Evolutionary conservation across 2,888 invertebrate genomes (phyloP).

Genomic region (Dicyrtomina minuta): DNA sequence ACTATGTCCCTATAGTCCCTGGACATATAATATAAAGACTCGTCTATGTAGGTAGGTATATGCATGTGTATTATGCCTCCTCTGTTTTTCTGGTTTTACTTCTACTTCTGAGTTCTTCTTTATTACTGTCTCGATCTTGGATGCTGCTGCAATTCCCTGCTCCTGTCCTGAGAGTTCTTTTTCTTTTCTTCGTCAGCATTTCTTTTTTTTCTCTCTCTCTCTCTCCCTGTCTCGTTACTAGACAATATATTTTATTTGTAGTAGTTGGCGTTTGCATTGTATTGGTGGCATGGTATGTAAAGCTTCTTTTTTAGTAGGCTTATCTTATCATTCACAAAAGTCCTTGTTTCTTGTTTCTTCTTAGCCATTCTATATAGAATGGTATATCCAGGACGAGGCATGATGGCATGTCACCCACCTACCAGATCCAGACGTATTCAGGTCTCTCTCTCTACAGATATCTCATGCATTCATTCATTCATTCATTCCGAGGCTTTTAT

Average conservation of each 20-base stretch:
- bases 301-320: too few species aligned
- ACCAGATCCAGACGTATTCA: background rate
- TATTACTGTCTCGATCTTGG: background rate
- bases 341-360: background rate
- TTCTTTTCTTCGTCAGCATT: background rate
- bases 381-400: too few species aligned
- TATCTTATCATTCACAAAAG: too few species aligned
- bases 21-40: too few species aligned
- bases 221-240: background rate
- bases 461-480: slow-evolving; percentile 9
- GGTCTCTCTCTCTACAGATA: background rate
- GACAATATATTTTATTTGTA: too few species aligned
- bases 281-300: too few species aligned
- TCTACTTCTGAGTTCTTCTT: background rate
- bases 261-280: too few species aligned
- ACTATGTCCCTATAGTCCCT: background rate
- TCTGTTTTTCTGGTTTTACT: background rate
- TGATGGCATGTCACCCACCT: background rate
- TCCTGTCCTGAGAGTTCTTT: background rate
- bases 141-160: background rate
- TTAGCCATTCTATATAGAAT: too few species aligned
- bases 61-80: background rate
- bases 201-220: background rate
- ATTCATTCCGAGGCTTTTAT: slow-evolving; percentile 7
- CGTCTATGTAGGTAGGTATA: too few species aligned